These are phyloP conservation scores for Spea bombifrons DNA, from an alignment of 2,113 vertebrate species.

Conservation along the genomic window DNA sequence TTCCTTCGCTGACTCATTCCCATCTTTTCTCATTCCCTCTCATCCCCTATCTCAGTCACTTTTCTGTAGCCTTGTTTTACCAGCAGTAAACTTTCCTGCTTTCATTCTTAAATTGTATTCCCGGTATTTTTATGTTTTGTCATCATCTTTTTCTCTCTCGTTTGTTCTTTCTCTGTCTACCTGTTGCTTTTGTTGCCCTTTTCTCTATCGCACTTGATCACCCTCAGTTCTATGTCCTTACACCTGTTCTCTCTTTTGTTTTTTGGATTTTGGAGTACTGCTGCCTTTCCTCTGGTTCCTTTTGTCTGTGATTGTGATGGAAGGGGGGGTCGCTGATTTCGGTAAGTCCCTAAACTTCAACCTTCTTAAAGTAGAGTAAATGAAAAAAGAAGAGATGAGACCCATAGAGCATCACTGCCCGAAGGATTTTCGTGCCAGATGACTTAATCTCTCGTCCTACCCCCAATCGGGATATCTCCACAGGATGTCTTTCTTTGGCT, in stretches of 20 bases:
- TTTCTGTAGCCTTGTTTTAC: not conserved
- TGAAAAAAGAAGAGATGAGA: no score
- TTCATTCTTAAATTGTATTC: not conserved
- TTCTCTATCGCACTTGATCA: not conserved
- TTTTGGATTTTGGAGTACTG: no score
- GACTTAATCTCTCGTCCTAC: no score
- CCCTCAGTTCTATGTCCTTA: no score
- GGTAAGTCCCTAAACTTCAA: slow-evolving; percentile 7
- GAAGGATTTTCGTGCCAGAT: no score
- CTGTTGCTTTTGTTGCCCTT: no score
- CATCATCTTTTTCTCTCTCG: not conserved
- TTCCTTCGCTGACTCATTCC: not conserved
- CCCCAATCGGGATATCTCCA: no score
- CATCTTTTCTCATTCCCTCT: not conserved
- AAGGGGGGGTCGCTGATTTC: not conserved
- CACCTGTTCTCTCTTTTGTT: not conserved
- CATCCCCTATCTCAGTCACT: not conserved
- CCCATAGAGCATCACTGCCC: no score
- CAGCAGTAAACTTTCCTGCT: not conserved
- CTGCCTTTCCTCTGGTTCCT: slow-evolving; percentile 31
- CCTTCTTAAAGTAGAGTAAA: no score
- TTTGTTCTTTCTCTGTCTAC: not conserved
- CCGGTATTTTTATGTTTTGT: not conserved
- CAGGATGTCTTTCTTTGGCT: no score
- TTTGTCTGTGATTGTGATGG: not conserved